phyloP scores from a whole-genome alignment of 2,113 vertebrate genomes.

The Lanius ludovicianus region DNA sequence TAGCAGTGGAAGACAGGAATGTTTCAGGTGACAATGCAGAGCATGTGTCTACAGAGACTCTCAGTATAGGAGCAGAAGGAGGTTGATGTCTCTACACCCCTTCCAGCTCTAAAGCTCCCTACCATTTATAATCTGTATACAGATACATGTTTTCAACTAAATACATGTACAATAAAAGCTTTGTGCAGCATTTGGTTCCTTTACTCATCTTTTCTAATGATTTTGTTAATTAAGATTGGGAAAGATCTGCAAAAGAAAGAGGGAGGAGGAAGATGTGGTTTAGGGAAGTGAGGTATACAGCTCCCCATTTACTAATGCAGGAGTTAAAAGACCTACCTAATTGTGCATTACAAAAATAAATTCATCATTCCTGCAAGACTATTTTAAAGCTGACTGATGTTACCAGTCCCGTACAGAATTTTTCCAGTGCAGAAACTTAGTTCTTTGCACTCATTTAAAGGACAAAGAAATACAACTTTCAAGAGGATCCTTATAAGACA shows the following conservation, averaged over 20 bases:
- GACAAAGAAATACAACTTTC: neutral
- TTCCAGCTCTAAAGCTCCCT: neutral
- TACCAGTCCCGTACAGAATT: neutral
- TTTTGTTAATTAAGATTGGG: neutral
- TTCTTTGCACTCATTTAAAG: neutral
- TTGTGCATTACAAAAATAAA: neutral
- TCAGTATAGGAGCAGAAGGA: neutral
- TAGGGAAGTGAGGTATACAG: neutral
- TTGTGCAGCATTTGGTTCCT: neutral
- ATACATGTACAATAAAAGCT: neutral
- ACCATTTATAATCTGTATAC: neutral
- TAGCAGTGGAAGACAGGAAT: neutral
- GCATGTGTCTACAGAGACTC: neutral
- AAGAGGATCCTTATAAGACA: neutral
- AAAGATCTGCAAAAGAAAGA: neutral
- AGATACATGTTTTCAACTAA: neutral
- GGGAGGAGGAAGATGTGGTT: neutral
- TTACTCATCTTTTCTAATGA: neutral
- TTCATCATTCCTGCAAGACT: neutral
- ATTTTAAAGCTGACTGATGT: neutral
- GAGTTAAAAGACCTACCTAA: neutral
- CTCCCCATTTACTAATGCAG: neutral
- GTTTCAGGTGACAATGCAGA: neutral
- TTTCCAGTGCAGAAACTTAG: neutral
- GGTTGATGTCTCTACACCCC: neutral